Evolutionary conservation across 2,888 invertebrate genomes (phyloP).

Genomic region (Agrotis puta): DNA sequence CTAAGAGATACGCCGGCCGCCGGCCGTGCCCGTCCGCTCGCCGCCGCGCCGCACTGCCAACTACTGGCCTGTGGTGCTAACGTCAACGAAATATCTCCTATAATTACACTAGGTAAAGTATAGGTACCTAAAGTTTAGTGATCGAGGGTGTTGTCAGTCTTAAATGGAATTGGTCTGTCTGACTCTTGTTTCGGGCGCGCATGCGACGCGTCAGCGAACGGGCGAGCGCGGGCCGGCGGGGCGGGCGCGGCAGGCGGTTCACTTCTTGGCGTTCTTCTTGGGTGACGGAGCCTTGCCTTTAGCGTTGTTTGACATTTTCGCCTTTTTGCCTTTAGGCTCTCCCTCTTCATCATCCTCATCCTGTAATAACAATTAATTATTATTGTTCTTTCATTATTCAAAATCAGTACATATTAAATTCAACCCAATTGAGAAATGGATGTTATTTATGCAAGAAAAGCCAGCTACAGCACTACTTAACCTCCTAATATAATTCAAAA

Average conservation of each 20-base stretch:
- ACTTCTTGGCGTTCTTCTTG: slow-evolving; percentile 93
- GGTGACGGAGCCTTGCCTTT: slow-evolving; percentile 93
- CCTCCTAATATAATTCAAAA: not conserved
- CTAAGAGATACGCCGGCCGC: slow-evolving; percentile 70
- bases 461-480: slow-evolving; percentile 13
- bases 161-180: slow-evolving; percentile 66
- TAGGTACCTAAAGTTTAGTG: slow-evolving; percentile 54
- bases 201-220: slow-evolving; percentile 53
- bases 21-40: slow-evolving; percentile 55
- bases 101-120: slow-evolving; percentile 55
- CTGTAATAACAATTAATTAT: slow-evolving; percentile 71
- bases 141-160: slow-evolving; percentile 66
- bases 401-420: slow-evolving; percentile 3
- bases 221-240: slow-evolving; percentile 50
- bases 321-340: slow-evolving; percentile 95
- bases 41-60: slow-evolving; percentile 40
- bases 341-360: slow-evolving; percentile 94
- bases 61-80: slow-evolving; percentile 55
- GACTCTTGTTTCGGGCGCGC: slow-evolving; percentile 47
- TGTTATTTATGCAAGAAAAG: slow-evolving; percentile 28
- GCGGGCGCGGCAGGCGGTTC: slow-evolving; percentile 72
- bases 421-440: slow-evolving; percentile 2
- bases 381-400: not conserved
- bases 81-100: slow-evolving; percentile 54
- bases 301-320: slow-evolving; percentile 93